Percentiles rank a stretch among this genome's conserved stretches.
phyloP scores from a whole-genome alignment of 2,113 vertebrate species.

The Lanius collurio region DNA sequence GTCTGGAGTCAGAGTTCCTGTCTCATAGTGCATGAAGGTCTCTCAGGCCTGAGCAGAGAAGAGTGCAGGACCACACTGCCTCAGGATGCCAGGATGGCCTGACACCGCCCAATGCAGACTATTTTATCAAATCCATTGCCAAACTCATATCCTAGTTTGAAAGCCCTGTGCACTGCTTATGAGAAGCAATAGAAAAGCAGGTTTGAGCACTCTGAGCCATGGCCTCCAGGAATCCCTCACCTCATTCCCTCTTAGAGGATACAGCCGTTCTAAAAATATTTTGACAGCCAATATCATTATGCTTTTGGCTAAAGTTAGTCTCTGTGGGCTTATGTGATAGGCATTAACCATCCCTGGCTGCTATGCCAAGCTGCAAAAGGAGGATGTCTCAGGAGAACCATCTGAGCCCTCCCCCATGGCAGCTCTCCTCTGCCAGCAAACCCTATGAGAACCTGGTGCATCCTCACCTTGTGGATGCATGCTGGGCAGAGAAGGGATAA shows the following conservation, averaged over 20 bases:
- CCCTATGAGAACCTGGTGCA: background rate
- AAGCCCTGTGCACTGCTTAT: background rate
- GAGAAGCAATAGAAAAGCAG: background rate
- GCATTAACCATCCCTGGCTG: background rate
- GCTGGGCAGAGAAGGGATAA: background rate
- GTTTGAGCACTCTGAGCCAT: background rate
- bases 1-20: background rate
- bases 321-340: background rate
- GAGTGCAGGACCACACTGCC: background rate
- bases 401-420: background rate
- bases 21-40: background rate
- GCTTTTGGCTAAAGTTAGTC: constrained; percentile 19
- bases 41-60: background rate
- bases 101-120: background rate
- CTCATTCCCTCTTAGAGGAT: background rate
- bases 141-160: background rate
- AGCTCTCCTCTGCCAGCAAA: background rate
- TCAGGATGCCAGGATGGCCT: background rate
- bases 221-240: background rate
- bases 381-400: background rate
- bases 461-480: background rate
- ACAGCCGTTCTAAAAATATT: background rate
- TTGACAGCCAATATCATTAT: background rate
- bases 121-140: background rate
- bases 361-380: background rate